A percentile compares a stretch with the other conserved stretches of the same genome.
phyloP scores from a whole-genome alignment of 2,797 vertebrate genomes.

The Paguma larvata region DNA sequence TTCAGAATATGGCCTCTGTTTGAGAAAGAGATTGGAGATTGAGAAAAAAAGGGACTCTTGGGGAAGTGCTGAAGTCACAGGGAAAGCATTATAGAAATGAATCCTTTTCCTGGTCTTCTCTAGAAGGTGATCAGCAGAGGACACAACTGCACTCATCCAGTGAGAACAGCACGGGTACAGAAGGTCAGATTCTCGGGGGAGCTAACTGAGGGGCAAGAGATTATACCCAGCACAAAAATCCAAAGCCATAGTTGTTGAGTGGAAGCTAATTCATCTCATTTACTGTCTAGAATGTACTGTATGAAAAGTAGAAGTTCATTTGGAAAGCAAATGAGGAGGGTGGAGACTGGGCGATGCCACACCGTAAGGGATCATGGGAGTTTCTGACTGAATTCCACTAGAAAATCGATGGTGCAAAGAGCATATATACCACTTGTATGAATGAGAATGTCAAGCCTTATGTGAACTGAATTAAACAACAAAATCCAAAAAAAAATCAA shows the following conservation, averaged over 20 bases:
- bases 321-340: neutral
- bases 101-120: neutral
- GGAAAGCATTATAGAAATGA: neutral
- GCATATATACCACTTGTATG: neutral
- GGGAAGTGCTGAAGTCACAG: neutral
- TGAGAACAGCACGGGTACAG: neutral
- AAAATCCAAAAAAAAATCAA: neutral
- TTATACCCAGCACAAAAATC: neutral
- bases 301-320: neutral
- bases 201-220: neutral
- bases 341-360: rapidly evolving
- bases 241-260: neutral
- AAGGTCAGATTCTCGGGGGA: neutral
- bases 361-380: neutral
- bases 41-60: neutral
- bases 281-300: neutral
- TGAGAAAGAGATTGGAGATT: neutral
- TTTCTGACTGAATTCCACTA: neutral
- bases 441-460: neutral
- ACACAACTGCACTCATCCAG: neutral
- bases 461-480: neutral
- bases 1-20: neutral
- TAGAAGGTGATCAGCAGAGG: neutral
- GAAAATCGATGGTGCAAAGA: neutral
- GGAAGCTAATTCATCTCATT: neutral